These are phyloP conservation scores for Adelognathus sp. DNA, from an alignment of 2,888 invertebrate genomes.

Conservation along the genomic window DNA sequence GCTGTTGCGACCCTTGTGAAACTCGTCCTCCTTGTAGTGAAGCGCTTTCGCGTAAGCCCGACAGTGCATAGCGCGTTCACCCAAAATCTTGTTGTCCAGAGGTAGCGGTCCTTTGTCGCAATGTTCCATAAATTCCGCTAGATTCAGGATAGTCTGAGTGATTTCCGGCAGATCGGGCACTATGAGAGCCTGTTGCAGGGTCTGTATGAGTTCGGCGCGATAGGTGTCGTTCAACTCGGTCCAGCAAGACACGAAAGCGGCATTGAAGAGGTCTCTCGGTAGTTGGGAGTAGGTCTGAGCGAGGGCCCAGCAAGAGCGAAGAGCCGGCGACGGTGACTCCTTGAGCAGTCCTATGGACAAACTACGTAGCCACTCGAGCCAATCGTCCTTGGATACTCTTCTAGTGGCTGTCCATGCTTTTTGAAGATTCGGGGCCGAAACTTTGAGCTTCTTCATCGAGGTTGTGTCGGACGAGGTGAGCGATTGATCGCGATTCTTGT, in stretches of 20 bases:
- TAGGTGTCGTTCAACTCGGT: slow-evolving; percentile 93
- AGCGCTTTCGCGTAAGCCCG: slow-evolving; percentile 92
- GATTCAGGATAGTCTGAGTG: slow-evolving; percentile 96
- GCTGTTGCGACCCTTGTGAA: slow-evolving; percentile 90
- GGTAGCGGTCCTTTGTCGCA: slow-evolving; percentile 98
- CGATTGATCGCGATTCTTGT: slow-evolving; percentile 86
- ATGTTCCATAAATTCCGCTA: slow-evolving; percentile 99
- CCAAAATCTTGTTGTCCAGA: slow-evolving; percentile 92
- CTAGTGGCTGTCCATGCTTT: slow-evolving; percentile 96
- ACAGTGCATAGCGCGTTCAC: slow-evolving; percentile 97
- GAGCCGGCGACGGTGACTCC: slow-evolving; percentile 96
- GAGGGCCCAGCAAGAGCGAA: slow-evolving; percentile 94
- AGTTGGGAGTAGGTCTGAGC: slow-evolving; percentile 97
- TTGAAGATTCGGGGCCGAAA: slow-evolving; percentile 92
- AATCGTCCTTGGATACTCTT: slow-evolving; percentile 98
- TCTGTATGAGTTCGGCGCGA: slow-evolving; percentile 92
- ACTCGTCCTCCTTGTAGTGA: slow-evolving; percentile 97
- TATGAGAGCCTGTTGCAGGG: slow-evolving; percentile 93
- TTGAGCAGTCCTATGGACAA: slow-evolving; percentile 96
- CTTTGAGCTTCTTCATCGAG: slow-evolving; percentile 90
- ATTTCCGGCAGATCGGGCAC: slow-evolving; percentile 97
- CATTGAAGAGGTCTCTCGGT: slow-evolving; percentile 98
- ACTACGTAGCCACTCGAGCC: slow-evolving; percentile 98
- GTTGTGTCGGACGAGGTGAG: slow-evolving; percentile 86
- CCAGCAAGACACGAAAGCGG: slow-evolving; percentile 99